Evolutionary conservation across 1,140 invertebrate genomes (phyloP), one percentile per base, ranked within the genome.

Genomic region (Delia radicum): DNA sequence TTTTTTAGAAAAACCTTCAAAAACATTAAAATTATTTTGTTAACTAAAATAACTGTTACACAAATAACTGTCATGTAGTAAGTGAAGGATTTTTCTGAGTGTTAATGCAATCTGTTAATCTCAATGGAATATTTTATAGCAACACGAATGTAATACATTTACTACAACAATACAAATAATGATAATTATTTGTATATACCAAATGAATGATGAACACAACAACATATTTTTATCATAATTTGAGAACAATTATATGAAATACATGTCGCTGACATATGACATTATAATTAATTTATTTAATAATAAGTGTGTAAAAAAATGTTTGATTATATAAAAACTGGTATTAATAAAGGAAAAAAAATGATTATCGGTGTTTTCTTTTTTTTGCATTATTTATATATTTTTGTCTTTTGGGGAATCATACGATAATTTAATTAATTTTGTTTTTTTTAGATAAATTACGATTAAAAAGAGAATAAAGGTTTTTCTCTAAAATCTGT

Each of bases 221-320:
- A 67, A 67, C 29, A 67, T 67, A 31, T 31, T 67, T 67, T 67
- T 15, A 67, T 67, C 63, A 67, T 67, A 67, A 31, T 31, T 67
- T 29, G 28, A 31, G 63, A 18, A 67, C 27, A 18, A 31, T 31
- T 26, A 67, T 29, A 67, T 28, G 63, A 27, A 28, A 65, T 27
- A 65, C 62, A 65, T 65, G 62, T 28, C 62, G 15, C 62, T 65
- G 63, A 67, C 63, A 67, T 24, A 67, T 67, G 63, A 67, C 63
- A 67, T 67, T 31, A 67, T 67, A 67, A 67, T 67, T 67, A 67
- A 67, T 67, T 67, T 18, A 67, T 18, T 67, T 6, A 67, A 67
- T 29, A 28, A 31, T 31, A 24, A 55, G 8, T 55, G 8, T 37
- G n/a, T n/a, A n/a, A n/a, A 37, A 37, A 37, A 37, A 33, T 33